Conservation (phyloP, 2,888 invertebrate species). For the Anthrax anthrax region DNA sequence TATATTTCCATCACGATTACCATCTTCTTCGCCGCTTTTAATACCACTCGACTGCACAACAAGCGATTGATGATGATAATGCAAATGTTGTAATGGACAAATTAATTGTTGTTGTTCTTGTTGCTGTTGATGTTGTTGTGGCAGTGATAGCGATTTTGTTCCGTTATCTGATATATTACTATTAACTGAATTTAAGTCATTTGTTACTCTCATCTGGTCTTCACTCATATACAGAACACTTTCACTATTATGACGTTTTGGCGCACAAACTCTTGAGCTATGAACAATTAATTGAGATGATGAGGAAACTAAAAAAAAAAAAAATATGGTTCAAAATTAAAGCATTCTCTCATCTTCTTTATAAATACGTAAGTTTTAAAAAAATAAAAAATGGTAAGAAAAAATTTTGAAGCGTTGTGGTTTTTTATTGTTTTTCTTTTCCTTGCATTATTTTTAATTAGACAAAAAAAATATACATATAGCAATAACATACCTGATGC, state of each 20-base stretch:
- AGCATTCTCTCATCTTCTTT: too few species aligned
- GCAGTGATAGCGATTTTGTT: conserved; percentile 8
- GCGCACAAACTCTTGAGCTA: conserved; percentile 60
- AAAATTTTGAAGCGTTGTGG: too few species aligned
- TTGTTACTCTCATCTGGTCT: conserved; percentile 21
- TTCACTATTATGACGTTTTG: conserved; percentile 64
- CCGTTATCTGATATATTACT: not conserved
- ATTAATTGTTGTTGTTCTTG: not conserved
- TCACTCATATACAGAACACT: conserved; percentile 55
- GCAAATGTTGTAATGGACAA: not conserved
- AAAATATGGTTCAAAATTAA: too few species aligned
- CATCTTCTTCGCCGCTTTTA: not conserved
- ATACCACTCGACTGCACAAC: not conserved
- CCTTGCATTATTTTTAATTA: too few species aligned
- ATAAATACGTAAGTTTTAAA: too few species aligned
- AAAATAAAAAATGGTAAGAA: too few species aligned
- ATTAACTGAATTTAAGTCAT: conserved; percentile 5
- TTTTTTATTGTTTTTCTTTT: too few species aligned
- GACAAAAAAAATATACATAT: not conserved
- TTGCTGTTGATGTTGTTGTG: conserved; percentile 12
- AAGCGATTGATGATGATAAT: not conserved
- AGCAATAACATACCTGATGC: conserved; percentile 30
- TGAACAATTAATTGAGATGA: conserved; percentile 54
- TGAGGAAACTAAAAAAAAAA: conserved; percentile 30
- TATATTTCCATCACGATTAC: not conserved